A percentile compares a stretch with the other conserved stretches of the same genome.
Evolutionary conservation across 2,797 vertebrate genomes (phyloP).

Genomic region (Oryzias sinensis): DNA sequence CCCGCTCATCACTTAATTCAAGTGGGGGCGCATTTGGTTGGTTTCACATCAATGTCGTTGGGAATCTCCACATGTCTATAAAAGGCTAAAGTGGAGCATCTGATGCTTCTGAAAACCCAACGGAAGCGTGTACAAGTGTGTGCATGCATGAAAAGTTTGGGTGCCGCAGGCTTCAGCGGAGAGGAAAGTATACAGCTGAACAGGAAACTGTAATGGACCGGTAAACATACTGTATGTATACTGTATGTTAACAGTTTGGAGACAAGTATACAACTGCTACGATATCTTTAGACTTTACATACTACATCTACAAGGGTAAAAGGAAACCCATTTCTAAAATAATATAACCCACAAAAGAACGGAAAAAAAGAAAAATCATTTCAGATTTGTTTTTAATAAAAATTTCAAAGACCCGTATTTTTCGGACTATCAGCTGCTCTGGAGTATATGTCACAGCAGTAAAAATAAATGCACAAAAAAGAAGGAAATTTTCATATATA

Average conservation of each 20-base stretch:
- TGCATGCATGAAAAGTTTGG: slow-evolving; percentile 23
- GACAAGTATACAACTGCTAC: background rate
- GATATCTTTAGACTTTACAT: slow-evolving; percentile 4
- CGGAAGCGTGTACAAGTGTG: slow-evolving; percentile 30
- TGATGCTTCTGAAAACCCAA: slow-evolving; percentile 29
- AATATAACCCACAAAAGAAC: too few relatives aligned
- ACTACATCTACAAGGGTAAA: background rate
- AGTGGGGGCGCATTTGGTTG: slow-evolving; percentile 9
- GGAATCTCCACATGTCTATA: slow-evolving; percentile 57
- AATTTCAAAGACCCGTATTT: too few relatives aligned
- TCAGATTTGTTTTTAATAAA: too few relatives aligned
- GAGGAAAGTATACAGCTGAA: slow-evolving; percentile 35
- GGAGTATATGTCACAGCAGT: too few relatives aligned
- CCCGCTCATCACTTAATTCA: slow-evolving; percentile 13
- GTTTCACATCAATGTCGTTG: slow-evolving; percentile 40
- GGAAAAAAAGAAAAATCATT: too few relatives aligned
- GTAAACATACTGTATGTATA: slow-evolving; percentile 8
- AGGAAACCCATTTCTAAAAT: background rate
- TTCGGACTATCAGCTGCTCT: too few relatives aligned
- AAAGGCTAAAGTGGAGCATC: slow-evolving; percentile 45
- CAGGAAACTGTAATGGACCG: slow-evolving; percentile 28
- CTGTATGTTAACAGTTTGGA: background rate
- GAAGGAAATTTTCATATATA: too few relatives aligned
- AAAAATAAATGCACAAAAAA: too few relatives aligned
- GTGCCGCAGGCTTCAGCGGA: slow-evolving; percentile 26